These are phyloP conservation scores for Scaptomyza parva DNA, from an alignment of 2,888 invertebrate species.

Conservation along the genomic window DNA sequence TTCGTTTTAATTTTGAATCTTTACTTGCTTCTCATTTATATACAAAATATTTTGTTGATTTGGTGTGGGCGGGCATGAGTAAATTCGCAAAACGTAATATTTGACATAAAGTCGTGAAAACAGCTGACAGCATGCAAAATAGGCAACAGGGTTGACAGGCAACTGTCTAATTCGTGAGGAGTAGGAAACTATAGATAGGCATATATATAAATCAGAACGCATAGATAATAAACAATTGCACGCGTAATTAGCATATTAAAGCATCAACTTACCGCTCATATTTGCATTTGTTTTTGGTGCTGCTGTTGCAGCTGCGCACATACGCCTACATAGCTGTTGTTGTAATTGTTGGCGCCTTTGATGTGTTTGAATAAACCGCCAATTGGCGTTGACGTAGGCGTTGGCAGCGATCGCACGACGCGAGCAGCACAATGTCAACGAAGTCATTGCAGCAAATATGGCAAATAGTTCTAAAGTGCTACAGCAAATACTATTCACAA, in stretches of 20 bases:
- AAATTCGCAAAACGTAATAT: constrained; percentile 23
- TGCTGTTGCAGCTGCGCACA: constrained; percentile 51
- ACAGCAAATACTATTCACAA: constrained; percentile 26
- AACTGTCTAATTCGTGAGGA: constrained; percentile 21
- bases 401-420: constrained; percentile 58
- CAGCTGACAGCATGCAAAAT: constrained; percentile 30
- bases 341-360: constrained; percentile 74
- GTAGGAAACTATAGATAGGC: constrained; percentile 49
- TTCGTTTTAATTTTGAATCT: constrained; percentile 54
- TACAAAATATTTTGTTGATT: constrained; percentile 19
- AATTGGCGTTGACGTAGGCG: constrained; percentile 55
- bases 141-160: constrained; percentile 40
- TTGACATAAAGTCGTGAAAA: constrained; percentile 13
- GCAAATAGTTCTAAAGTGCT: constrained; percentile 42
- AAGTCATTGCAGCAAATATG: constrained; percentile 64
- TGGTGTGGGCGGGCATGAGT: constrained; percentile 51
- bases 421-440: constrained; percentile 67
- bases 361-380: constrained; percentile 69
- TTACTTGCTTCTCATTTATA: constrained; percentile 10
- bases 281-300: constrained; percentile 62
- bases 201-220: constrained; percentile 55
- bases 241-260: constrained; percentile 65
- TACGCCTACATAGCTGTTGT: constrained; percentile 60
- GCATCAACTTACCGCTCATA: constrained; percentile 66
- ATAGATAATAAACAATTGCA: constrained; percentile 60